Conservation (phyloP, 2,797 vertebrate species). For the Gambusia yucatana region DNA sequence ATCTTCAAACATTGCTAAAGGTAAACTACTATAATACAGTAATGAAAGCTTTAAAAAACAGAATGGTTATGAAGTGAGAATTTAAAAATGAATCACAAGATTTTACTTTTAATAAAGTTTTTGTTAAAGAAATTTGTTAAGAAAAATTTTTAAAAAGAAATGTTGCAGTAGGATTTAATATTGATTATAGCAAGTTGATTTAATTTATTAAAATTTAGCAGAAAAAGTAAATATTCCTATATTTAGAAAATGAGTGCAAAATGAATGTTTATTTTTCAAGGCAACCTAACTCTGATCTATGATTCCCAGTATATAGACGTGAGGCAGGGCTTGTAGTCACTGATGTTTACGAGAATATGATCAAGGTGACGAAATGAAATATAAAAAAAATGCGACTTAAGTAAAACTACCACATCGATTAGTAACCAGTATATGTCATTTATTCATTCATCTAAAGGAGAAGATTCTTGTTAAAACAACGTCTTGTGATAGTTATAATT, state of each 20-base stretch:
- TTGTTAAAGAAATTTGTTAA: neutral
- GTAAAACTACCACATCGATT: neutral
- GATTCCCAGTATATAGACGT: neutral
- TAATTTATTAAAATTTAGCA: neutral
- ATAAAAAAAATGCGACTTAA: neutral
- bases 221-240: neutral
- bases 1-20: neutral
- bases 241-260: neutral
- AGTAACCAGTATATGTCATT: neutral
- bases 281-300: neutral
- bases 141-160: neutral
- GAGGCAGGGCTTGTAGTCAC: neutral
- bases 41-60: neutral
- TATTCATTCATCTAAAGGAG: conserved; percentile 7
- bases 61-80: neutral
- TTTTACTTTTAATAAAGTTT: neutral
- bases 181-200: neutral
- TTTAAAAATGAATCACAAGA: neutral
- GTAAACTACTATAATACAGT: neutral
- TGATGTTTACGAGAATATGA: neutral
- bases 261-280: neutral
- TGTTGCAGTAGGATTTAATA: neutral
- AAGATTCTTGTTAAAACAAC: conserved; percentile 7
- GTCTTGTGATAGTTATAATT: neutral
- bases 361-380: neutral